These are phyloP conservation scores for Philopedon plagiatum DNA, from an alignment of 2,888 invertebrate species.

Conservation along the genomic window DNA sequence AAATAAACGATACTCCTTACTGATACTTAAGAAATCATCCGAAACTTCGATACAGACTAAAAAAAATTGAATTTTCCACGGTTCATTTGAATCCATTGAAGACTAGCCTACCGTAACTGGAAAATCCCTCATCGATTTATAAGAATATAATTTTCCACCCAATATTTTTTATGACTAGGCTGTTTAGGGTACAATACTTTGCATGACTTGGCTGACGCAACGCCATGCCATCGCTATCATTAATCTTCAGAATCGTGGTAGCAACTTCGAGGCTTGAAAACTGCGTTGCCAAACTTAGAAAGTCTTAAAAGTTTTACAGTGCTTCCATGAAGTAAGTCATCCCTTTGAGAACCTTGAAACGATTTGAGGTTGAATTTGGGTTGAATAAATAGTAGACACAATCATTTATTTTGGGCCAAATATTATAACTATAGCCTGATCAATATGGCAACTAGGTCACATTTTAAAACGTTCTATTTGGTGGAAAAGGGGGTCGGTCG, in stretches of 20 bases:
- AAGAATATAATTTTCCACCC: constrained; percentile 40
- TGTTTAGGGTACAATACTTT: constrained; percentile 41
- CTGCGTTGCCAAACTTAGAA: constrained; percentile 14
- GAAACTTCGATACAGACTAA: background rate
- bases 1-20: too few species aligned
- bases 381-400: too few species aligned
- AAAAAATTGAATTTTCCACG: background rate
- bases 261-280: constrained; percentile 3
- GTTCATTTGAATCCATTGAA: constrained; percentile 13
- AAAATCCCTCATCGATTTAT: constrained; percentile 31
- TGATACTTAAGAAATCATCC: too few species aligned
- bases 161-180: constrained; percentile 45
- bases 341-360: too few species aligned
- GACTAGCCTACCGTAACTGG: background rate
- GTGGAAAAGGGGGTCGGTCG: too few species aligned
- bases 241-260: constrained; percentile 29
- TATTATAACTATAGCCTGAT: too few species aligned
- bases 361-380: too few species aligned
- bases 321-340: too few species aligned
- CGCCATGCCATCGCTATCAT: constrained; percentile 35
- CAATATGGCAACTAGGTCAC: too few species aligned
- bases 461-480: too few species aligned
- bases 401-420: too few species aligned
- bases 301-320: too few species aligned
- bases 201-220: constrained; percentile 37